Evolutionary conservation across 2,797 vertebrate genomes (phyloP).

Genomic region (Anniella stebbinsi): DNA sequence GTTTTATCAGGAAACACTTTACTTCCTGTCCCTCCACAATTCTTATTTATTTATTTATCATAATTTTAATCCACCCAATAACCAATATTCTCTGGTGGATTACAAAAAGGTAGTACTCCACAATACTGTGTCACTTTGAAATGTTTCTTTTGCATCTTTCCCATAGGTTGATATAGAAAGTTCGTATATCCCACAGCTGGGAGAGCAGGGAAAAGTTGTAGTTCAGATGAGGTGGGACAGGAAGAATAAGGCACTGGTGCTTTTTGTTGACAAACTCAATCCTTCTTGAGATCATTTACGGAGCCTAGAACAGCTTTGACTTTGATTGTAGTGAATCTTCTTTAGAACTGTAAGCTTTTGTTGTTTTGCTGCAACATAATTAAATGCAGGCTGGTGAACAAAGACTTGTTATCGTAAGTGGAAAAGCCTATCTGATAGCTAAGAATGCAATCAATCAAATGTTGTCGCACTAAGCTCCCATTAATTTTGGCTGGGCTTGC

Average conservation of each 20-base stretch:
- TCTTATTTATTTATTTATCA: background rate
- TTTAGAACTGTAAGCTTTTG: background rate
- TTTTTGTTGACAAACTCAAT: background rate
- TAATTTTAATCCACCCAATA: too few species aligned
- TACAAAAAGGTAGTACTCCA: background rate
- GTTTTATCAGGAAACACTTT: background rate
- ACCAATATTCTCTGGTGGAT: too few species aligned
- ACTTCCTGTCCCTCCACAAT: background rate
- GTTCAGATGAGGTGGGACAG: background rate
- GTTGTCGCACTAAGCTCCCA: background rate
- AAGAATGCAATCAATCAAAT: background rate
- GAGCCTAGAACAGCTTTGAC: background rate
- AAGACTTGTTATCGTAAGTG: background rate
- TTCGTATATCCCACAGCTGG: background rate
- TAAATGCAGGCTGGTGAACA: background rate
- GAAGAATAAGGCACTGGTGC: slow-evolving; percentile 6
- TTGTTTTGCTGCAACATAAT: background rate
- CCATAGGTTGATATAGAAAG: background rate
- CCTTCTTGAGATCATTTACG: background rate
- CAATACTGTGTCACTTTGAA: background rate
- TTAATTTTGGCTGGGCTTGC: background rate
- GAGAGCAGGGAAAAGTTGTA: background rate
- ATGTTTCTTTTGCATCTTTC: background rate
- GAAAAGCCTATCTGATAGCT: background rate
- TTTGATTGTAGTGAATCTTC: background rate